Evolutionary conservation across 2,888 invertebrate genomes (phyloP), one percentile per base, ranked within the genome.

Genomic region (Thymelicus sylvestris): DNA sequence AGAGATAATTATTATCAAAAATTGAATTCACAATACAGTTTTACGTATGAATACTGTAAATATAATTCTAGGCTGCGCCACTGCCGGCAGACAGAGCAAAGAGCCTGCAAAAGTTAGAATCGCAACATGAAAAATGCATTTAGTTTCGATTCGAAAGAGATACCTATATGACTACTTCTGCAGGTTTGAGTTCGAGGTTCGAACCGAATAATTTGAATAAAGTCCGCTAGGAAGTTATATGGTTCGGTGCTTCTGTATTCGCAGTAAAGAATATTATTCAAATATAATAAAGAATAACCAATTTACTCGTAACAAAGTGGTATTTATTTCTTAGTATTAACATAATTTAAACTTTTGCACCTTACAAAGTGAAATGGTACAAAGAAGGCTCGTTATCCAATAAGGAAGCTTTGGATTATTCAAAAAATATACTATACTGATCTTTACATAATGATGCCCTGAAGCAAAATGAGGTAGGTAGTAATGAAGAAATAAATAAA

Each of bases 51-150:
- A 8, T 52, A 19, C 50, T 52, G 24, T 55, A 55, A 24, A 55
- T 55, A 55, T 52, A 52, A 52, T 19, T 24, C 8, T 52, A 52
- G 55, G 10, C 24, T 24, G 55, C 24, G 55, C 57, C 61, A 41
- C 41, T 65, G 65, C 55, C 64, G 55, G 31, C 39, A 55, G 44
- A 66, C 41, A 44, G 57, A 24, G 55, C 31, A 57, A 24, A 57
- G 57, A 57, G 57, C 13, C 31, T 38, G 13, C 57, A 38, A 57
- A 88, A 91, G 87, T 91, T 90, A 80, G 81, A 80, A 82, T 83
- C 84, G 80, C 86, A 83, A 91, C 92, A 92, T 91, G 91, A 92
- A 92, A 92, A 91, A 92, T 92, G 92, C 92, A 92, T 91, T 91
- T 85, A 87, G 85, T 86, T 88, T 81, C 78, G 78, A 80, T 82